Percentiles rank a stretch among this genome's conserved stretches.
phyloP scores from a whole-genome alignment of 2,113 vertebrate genomes.

The Lycocorax pyrrhopterus region DNA sequence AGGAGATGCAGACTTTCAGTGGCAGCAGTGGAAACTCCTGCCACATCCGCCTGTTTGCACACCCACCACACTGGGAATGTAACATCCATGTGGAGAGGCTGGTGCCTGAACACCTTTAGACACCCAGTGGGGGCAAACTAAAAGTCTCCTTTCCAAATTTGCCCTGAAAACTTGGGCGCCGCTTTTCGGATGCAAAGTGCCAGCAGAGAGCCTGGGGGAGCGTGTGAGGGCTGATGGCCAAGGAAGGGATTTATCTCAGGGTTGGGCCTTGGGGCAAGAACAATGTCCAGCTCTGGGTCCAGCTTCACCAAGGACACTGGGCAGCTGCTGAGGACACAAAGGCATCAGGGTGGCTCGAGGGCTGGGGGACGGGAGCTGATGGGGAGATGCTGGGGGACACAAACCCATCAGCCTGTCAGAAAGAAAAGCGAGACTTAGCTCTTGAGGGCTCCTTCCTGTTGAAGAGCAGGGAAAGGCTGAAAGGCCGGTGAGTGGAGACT shows the following conservation, averaged over 20 bases:
- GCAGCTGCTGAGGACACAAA: background rate
- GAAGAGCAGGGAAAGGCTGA: background rate
- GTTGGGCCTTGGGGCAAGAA: background rate
- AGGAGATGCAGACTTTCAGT: background rate
- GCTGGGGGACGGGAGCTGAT: background rate
- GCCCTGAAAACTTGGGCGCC: background rate
- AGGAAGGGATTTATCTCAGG: background rate
- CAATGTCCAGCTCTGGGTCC: background rate
- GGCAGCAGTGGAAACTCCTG: background rate
- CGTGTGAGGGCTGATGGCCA: background rate
- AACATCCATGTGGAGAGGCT: accelerated
- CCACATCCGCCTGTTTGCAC: background rate
- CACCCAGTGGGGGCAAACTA: background rate
- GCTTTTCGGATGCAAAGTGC: background rate
- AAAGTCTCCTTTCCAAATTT: background rate
- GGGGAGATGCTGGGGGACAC: background rate
- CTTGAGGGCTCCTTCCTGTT: background rate
- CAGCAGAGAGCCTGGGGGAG: background rate
- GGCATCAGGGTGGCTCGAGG: background rate
- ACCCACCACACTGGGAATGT: background rate
- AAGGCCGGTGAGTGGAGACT: background rate
- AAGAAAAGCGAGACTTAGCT: background rate
- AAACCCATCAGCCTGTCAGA: background rate
- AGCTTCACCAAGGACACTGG: background rate
- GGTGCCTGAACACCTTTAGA: background rate